Base-by-base conservation (phyloP, 1,140 invertebrate species). In the Bombyx mandarina region DNA sequence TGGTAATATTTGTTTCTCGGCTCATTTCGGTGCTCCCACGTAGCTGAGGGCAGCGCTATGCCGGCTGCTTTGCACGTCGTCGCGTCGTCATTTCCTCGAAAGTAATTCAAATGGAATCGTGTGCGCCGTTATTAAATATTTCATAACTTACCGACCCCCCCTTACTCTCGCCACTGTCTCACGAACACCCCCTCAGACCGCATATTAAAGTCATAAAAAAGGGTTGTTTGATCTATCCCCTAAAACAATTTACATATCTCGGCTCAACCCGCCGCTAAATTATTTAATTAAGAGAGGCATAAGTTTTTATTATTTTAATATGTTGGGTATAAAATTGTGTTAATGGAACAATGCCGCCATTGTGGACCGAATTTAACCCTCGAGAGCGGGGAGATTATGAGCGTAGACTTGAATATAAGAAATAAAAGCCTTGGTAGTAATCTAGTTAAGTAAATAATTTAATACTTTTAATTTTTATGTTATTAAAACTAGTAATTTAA, bases 231-330 rank as follows among this genome's bases (percentile, higher is more conserved):
- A 88, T 88, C 87, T 88, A 88, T 87, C 84, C 87, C 86, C 79
- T 82, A 88, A 86, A 88, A 88, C 86, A 88, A 88, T 88, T 88
- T 88, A 88, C 86, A 88, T 88, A 88, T 88, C 81, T 85, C 75
- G 73, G 76, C 78, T 78, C 79, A 75, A 69, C 69, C 75, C 75
- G 77, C 76, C 74, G 87, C 84, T 86, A 87, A 88, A 88, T 88
- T 88, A 88, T 88, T 88, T 88, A 88, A 88, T 88, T 88, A 88
- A 88, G 86, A 85, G 87, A 84, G 85, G 85, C 86, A 86, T 88
- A 88, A 88, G 87, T 88, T 88, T 88, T 89, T 89, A 89, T 88
- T 89, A 88, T 89, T 88, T 88, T 85, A 79, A 83, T 82, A 84
- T 82, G 82, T 79, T 69, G 69, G 77, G 58, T 77, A 79, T 86